Conservation (phyloP, 2,888 invertebrate species). For the Drosophila quinaria region DNA sequence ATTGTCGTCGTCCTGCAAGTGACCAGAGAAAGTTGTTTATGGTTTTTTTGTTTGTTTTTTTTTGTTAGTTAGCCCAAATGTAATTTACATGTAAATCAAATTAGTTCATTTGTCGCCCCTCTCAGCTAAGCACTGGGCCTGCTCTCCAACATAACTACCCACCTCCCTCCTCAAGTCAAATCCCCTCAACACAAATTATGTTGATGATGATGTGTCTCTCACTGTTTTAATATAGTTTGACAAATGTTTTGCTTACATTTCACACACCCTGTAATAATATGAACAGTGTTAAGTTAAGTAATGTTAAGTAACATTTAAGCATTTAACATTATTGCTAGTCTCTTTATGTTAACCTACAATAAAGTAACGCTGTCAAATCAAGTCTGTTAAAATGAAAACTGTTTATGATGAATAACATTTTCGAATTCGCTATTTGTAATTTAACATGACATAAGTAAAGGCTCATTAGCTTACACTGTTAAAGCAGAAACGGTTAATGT, state of each 20-base stretch:
- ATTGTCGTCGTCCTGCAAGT: slow-evolving; percentile 20
- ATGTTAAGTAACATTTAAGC: not conserved
- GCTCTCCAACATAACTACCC: too few relatives aligned
- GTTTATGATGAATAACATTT: not conserved
- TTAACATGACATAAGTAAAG: not conserved
- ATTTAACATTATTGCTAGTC: too few relatives aligned
- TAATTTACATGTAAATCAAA: slow-evolving; percentile 75
- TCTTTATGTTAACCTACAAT: not conserved
- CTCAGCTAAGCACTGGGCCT: slow-evolving; percentile 25
- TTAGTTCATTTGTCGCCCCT: slow-evolving; percentile 58
- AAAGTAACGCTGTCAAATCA: not conserved
- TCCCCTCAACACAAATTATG: slow-evolving; percentile 44
- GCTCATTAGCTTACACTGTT: too few relatives aligned
- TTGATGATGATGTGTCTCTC: slow-evolving; percentile 25
- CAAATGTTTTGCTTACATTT: not conserved
- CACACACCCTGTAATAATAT: slow-evolving; percentile 15
- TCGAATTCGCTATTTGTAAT: too few relatives aligned
- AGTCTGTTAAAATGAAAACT: not conserved
- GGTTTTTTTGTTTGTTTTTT: slow-evolving; percentile 32
- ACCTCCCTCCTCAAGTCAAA: not conserved
- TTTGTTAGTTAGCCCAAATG: slow-evolving; percentile 51
- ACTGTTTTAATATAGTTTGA: not conserved
- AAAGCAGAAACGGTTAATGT: not conserved
- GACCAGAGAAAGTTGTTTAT: slow-evolving; percentile 25
- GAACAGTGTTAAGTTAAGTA: not conserved